Evolutionary conservation across 2,888 invertebrate species (phyloP).

Genomic region (Malthinus seriepunctatus): DNA sequence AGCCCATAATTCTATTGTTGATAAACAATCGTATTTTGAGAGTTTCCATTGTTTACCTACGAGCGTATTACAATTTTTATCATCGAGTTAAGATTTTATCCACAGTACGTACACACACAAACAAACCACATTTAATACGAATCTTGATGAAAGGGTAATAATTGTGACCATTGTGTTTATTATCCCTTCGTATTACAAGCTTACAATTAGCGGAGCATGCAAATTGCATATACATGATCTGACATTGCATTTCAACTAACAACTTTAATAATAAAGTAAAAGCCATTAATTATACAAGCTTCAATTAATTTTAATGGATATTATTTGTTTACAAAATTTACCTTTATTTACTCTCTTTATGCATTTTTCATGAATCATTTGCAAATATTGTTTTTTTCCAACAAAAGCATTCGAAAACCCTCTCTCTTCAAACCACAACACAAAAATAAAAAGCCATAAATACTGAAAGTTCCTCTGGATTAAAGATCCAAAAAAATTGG

Average conservation of each 20-base stretch:
- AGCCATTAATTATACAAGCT: too few relatives aligned
- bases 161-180: conserved; percentile 3
- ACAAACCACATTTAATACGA: conserved; percentile 4
- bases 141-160: conserved; percentile 7
- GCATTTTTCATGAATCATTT: too few relatives aligned
- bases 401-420: too few relatives aligned
- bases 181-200: conserved; percentile 5
- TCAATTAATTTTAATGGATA: too few relatives aligned
- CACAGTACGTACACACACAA: neutral
- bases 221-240: conserved; percentile 7
- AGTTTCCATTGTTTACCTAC: conserved; percentile 1
- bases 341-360: too few relatives aligned
- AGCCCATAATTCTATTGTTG: conserved; percentile 1
- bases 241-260: conserved; percentile 9
- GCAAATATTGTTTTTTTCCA: too few relatives aligned
- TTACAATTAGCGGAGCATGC: conserved; percentile 5
- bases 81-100: conserved; percentile 1
- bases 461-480: too few relatives aligned
- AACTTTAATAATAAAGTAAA: conserved; percentile 9
- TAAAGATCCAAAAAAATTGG: too few relatives aligned
- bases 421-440: too few relatives aligned
- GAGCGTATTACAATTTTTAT: neutral
- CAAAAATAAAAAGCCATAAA: too few relatives aligned
- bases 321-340: too few relatives aligned
- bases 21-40: neutral